A percentile compares a stretch with the other conserved stretches of the same genome.
Evolutionary conservation across 2,888 invertebrate species (phyloP).

Genomic region (Eupithecia dodoneata): DNA sequence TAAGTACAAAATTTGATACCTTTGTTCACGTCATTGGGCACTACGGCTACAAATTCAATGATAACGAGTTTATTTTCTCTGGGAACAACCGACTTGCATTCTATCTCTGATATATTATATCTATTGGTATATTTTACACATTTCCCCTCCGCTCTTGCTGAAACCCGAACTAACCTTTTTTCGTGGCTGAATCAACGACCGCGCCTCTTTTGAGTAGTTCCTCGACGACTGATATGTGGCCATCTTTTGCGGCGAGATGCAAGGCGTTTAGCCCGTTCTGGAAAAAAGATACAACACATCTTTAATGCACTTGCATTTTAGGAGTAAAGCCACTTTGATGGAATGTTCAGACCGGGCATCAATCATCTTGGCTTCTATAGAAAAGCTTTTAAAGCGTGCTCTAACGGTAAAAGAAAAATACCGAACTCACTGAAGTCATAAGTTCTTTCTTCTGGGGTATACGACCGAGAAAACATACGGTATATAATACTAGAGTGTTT

Average conservation of each 20-base stretch:
- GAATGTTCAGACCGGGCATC: neutral
- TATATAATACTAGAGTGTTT: neutral
- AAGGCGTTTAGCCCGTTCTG: constrained; percentile 99
- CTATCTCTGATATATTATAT: no score
- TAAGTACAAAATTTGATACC: no score
- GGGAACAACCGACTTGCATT: no score
- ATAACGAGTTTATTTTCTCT: no score
- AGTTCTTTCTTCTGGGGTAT: neutral
- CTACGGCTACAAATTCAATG: no score
- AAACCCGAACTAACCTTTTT: constrained; percentile 89
- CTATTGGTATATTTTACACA: neutral
- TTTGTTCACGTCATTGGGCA: no score
- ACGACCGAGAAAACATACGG: neutral
- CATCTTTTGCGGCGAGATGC: constrained; percentile 98
- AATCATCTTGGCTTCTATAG: neutral
- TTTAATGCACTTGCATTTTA: neutral
- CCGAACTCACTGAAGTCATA: neutral
- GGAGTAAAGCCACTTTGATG: neutral
- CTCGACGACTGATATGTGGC: constrained; percentile 96
- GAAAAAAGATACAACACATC: constrained; percentile 44
- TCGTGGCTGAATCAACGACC: constrained; percentile 97
- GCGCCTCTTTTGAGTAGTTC: constrained; percentile 96
- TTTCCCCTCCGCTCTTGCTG: neutral
- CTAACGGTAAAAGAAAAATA: neutral
- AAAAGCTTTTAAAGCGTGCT: neutral